Evolutionary conservation across 2,113 vertebrate species (phyloP).

Genomic region (Diadophis punctatus): DNA sequence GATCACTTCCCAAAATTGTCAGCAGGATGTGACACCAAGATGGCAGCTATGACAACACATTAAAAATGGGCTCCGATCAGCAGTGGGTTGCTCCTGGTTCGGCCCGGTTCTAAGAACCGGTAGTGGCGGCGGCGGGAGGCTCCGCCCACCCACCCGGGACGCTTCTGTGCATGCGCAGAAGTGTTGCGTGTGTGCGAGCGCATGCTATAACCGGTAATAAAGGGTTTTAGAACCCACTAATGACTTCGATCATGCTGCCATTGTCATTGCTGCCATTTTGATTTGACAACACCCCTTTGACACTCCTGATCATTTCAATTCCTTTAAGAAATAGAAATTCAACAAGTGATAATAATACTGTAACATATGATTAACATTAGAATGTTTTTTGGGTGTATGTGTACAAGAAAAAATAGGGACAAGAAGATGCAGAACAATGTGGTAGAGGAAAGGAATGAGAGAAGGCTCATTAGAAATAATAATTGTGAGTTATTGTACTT

Average conservation of each 20-base stretch:
- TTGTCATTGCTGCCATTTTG: not conserved
- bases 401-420: not conserved
- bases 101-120: too few relatives aligned
- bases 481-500: not conserved
- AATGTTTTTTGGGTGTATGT: not conserved
- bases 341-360: not conserved
- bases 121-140: too few relatives aligned
- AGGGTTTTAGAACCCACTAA: too few relatives aligned
- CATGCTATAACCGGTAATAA: too few relatives aligned
- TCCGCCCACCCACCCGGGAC: too few relatives aligned
- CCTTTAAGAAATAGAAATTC: not conserved
- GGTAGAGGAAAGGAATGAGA: not conserved
- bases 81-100: too few relatives aligned
- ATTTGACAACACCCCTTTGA: not conserved
- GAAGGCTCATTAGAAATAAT: not conserved
- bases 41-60: not conserved
- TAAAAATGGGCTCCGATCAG: not conserved
- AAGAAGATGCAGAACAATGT: not conserved
- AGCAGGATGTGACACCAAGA: not conserved
- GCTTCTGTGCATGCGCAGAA: too few relatives aligned
- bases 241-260: not conserved
- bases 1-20: not conserved
- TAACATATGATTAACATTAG: not conserved
- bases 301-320: not conserved
- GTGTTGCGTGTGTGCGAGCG: too few relatives aligned